Percentiles rank a stretch among this genome's conserved stretches.
phyloP scores from a whole-genome alignment of 2,888 invertebrate genomes.

The Chromoteleia sp. region DNA sequence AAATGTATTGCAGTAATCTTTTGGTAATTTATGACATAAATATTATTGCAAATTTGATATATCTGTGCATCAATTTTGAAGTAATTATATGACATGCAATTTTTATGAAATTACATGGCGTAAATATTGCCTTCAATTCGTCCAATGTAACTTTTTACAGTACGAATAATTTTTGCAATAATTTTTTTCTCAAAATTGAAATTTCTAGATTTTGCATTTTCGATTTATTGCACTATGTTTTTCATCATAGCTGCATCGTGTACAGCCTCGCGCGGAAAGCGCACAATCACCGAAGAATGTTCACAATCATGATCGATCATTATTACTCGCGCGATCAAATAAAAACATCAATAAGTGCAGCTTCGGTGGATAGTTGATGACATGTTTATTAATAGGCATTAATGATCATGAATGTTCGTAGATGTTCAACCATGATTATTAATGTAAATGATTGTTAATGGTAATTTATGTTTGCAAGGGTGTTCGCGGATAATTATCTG shows the following conservation, averaged over 20 bases:
- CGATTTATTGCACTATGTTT: neutral
- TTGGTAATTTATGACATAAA: no score
- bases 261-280: neutral
- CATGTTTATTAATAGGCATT: conserved; percentile 54
- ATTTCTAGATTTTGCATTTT: no score
- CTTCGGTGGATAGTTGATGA: conserved; percentile 4
- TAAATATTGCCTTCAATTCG: no score
- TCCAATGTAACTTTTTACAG: no score
- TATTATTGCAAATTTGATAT: no score
- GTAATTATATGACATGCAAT: no score
- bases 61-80: no score
- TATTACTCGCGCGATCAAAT: conserved; percentile 28
- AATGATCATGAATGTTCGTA: conserved; percentile 48
- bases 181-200: no score
- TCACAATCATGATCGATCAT: conserved; percentile 46
- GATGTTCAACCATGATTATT: conserved; percentile 35
- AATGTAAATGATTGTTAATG: conserved; percentile 34
- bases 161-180: no score
- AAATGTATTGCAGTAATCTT: no score
- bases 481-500: conserved; percentile 45
- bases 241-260: neutral
- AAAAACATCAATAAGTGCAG: conserved; percentile 32
- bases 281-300: conserved; percentile 39
- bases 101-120: no score
- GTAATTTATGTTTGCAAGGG: conserved; percentile 40